phyloP scores from a whole-genome alignment of 1,140 invertebrate species.

The Aphaenogaster floridana region DNA sequence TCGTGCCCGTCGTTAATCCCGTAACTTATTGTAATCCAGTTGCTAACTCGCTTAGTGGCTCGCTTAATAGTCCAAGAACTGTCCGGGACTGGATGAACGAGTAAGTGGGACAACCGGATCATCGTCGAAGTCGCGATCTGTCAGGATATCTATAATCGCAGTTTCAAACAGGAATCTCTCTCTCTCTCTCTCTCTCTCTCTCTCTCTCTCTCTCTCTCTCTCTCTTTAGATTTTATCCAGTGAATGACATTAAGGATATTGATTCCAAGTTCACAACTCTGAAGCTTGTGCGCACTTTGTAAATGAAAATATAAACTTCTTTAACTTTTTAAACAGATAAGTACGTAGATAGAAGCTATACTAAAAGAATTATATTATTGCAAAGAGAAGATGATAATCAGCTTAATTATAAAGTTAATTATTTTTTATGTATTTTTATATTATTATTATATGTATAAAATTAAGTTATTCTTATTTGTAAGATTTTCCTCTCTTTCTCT shows the following conservation, averaged over 20 bases:
- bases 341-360: not conserved
- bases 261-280: not conserved
- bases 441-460: not conserved
- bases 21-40: slow-evolving; percentile 49
- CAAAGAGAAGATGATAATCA: not conserved
- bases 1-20: slow-evolving; percentile 52
- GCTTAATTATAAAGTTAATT: not conserved
- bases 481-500: not conserved
- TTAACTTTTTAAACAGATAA: not conserved
- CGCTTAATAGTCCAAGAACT: slow-evolving; percentile 67
- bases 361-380: not conserved
- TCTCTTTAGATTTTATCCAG: not conserved
- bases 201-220: not conserved
- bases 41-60: not conserved
- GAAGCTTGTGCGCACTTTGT: not conserved
- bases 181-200: not conserved
- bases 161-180: not conserved
- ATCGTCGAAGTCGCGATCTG: slow-evolving; percentile 51
- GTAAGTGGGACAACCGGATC: slow-evolving; percentile 76
- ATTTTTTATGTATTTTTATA: not conserved
- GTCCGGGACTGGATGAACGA: slow-evolving; percentile 69
- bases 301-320: not conserved
- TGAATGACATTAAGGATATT: not conserved
- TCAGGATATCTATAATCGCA: slow-evolving; percentile 57
- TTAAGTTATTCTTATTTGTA: not conserved